Conservation (phyloP, 2,113 vertebrate genomes). For the Oncorhynchus tshawytscha region DNA sequence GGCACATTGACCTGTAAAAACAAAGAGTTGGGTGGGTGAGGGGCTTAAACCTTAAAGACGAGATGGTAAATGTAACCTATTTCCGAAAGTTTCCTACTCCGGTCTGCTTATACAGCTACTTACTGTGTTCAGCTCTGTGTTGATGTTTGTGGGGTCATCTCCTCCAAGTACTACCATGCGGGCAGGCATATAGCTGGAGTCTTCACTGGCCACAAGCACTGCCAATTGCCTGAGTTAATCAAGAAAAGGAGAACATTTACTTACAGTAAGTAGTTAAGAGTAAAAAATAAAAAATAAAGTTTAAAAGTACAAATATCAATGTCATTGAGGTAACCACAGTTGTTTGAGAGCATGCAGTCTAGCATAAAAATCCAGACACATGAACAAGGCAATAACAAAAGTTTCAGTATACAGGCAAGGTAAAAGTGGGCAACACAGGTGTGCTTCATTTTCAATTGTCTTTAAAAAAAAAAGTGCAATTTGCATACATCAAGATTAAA, state of each 20-base stretch:
- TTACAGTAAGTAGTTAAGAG: neutral
- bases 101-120: conserved; percentile 35
- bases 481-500: too few relatives aligned
- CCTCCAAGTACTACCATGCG: conserved; percentile 88
- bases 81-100: neutral
- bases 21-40: neutral
- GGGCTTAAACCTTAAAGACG: neutral
- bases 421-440: neutral
- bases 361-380: neutral
- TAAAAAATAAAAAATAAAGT: too few relatives aligned
- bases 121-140: conserved; percentile 87
- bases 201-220: conserved; percentile 88
- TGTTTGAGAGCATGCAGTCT: too few relatives aligned
- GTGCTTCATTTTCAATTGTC: neutral
- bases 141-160: conserved; percentile 79
- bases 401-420: neutral
- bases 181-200: conserved; percentile 97
- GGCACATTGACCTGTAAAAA: conserved; percentile 82
- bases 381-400: neutral
- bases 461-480: neutral
- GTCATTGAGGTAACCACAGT: neutral
- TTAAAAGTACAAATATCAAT: neutral
- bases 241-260: neutral
- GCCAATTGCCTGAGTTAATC: conserved; percentile 81
- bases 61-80: too few relatives aligned